Evolutionary conservation across 2,797 vertebrate species (phyloP).

Genomic region (Syngnathus acus): DNA sequence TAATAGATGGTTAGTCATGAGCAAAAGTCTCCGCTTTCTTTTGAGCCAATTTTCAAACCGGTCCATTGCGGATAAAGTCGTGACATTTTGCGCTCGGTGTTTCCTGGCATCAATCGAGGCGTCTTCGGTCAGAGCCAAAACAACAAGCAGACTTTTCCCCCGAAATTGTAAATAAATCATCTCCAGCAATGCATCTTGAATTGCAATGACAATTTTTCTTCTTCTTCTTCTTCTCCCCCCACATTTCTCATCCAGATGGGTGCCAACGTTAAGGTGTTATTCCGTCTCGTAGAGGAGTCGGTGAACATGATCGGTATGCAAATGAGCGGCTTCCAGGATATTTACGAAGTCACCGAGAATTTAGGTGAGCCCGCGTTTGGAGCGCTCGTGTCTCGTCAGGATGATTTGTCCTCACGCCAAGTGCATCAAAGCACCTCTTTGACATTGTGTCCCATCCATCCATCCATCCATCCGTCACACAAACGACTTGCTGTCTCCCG

Average conservation of each 20-base stretch:
- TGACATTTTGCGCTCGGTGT: not conserved
- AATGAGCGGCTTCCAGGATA: conserved; percentile 94
- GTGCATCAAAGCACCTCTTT: conserved; percentile 41
- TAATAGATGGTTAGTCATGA: not conserved
- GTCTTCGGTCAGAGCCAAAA: too few species aligned
- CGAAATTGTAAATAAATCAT: not conserved
- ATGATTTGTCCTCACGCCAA: conserved; percentile 34
- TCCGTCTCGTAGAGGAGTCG: conserved; percentile 87
- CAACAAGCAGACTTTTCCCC: conserved; percentile 2
- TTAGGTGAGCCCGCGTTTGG: conserved; percentile 77
- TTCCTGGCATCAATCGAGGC: not conserved
- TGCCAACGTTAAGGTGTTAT: conserved; percentile 82
- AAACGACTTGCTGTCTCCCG: conserved; percentile 4
- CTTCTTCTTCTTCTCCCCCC: not conserved
- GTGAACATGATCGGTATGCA: conserved; percentile 90
- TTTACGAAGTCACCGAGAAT: conserved; percentile 96
- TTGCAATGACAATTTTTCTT: too few species aligned
- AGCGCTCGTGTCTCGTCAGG: conserved; percentile 16
- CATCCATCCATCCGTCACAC: conserved; percentile 5
- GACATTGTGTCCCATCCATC: conserved; percentile 19
- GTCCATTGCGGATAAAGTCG: not conserved
- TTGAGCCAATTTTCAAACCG: not conserved
- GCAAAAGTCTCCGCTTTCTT: not conserved
- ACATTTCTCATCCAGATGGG: conserved; percentile 74
- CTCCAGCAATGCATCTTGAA: too few species aligned